These are phyloP conservation scores for Bombus affinis DNA, from an alignment of 1,140 invertebrate genomes.

Conservation along the genomic window DNA sequence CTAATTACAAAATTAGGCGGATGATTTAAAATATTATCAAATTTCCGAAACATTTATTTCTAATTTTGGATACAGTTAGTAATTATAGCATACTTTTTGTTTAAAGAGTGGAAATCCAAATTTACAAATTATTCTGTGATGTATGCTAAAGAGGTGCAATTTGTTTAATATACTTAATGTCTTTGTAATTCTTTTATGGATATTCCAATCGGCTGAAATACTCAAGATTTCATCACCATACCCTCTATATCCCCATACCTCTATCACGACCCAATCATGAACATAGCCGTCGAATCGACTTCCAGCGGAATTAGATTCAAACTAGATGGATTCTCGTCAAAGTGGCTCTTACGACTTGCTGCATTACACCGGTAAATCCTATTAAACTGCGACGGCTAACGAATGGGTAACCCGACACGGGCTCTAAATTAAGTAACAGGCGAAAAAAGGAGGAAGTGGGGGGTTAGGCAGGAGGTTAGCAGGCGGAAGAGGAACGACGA, in stretches of 20 bases:
- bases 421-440: conserved; percentile 49
- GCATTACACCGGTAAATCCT: conserved; percentile 42
- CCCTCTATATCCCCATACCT: not conserved
- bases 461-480: too few relatives aligned
- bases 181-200: not conserved
- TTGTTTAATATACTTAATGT: too few relatives aligned
- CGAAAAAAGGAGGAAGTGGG: conserved; percentile 1
- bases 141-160: too few relatives aligned
- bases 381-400: conserved; percentile 42
- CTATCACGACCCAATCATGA: not conserved
- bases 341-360: conserved; percentile 15
- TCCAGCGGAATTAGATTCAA: conserved; percentile 30
- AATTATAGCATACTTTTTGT: too few relatives aligned
- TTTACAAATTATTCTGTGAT: too few relatives aligned
- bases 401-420: conserved; percentile 44
- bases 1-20: too few relatives aligned
- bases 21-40: too few relatives aligned
- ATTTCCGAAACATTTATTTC: too few relatives aligned
- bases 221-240: not conserved
- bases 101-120: too few relatives aligned
- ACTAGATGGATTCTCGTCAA: conserved; percentile 28
- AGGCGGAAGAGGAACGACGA: not conserved
- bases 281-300: not conserved
- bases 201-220: not conserved
- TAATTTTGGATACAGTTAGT: too few relatives aligned